Evolutionary conservation across 2,888 invertebrate species (phyloP).

Genomic region (Stictocephala bisonia): DNA sequence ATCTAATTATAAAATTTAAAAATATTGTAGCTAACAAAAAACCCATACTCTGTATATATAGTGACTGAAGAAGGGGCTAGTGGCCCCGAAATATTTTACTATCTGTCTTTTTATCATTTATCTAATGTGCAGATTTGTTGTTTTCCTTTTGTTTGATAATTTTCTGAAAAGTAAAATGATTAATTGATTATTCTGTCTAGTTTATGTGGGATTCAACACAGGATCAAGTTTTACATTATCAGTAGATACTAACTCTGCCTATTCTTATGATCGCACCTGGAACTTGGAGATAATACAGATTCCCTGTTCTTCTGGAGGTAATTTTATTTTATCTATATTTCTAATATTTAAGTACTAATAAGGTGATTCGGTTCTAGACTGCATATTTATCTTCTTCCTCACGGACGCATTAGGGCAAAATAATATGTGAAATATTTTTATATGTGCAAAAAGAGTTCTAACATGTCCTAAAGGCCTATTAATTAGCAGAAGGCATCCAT

Average conservation of each 20-base stretch:
- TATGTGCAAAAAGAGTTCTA: no score
- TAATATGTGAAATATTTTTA: not conserved
- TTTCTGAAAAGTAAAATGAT: no score
- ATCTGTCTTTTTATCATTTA: no score
- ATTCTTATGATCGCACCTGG: constrained; percentile 76
- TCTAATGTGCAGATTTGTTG: no score
- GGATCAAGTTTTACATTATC: constrained; percentile 74
- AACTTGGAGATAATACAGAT: constrained; percentile 80
- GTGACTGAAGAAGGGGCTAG: no score
- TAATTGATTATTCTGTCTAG: constrained; percentile 58
- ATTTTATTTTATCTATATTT: constrained; percentile 46
- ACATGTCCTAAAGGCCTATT: no score
- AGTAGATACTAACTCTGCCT: constrained; percentile 72
- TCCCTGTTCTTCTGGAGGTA: constrained; percentile 75
- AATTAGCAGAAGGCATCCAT: no score
- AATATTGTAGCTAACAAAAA: constrained; percentile 75
- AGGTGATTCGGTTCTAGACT: not conserved
- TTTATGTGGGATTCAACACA: constrained; percentile 80
- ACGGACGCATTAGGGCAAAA: not conserved
- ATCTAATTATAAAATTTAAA: no score
- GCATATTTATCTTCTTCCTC: not conserved
- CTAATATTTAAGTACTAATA: not conserved
- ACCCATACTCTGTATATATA: constrained; percentile 71
- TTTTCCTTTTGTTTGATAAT: no score
- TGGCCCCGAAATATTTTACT: no score